Evolutionary conservation across 2,888 invertebrate genomes (phyloP).

Genomic region (Spilosoma lubricipeda): DNA sequence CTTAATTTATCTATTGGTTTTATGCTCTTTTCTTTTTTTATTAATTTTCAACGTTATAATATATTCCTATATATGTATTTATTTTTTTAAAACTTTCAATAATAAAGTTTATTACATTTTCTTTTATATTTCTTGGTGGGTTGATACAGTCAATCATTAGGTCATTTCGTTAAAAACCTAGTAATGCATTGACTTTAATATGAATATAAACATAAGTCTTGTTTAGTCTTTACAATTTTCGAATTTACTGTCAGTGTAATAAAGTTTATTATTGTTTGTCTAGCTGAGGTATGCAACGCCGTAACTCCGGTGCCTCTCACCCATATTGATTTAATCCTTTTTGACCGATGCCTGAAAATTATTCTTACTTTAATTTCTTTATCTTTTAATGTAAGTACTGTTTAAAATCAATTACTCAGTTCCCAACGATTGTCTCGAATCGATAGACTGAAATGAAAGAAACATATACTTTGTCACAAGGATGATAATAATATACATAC

Average conservation of each 20-base stretch:
- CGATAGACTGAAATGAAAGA: slow-evolving; percentile 50
- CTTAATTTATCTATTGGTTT: slow-evolving; percentile 13
- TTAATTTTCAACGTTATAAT: slow-evolving; percentile 27
- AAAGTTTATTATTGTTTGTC: slow-evolving; percentile 53
- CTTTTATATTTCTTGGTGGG: slow-evolving; percentile 28
- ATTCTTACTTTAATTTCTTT: slow-evolving; percentile 69
- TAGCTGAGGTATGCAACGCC: slow-evolving; percentile 60
- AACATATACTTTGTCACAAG: slow-evolving; percentile 27
- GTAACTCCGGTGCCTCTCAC: slow-evolving; percentile 61
- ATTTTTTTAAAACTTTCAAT: slow-evolving; percentile 46
- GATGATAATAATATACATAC: slow-evolving; percentile 14
- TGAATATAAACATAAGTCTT: neutral
- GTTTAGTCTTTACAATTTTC: slow-evolving; percentile 10
- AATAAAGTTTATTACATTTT: slow-evolving; percentile 48
- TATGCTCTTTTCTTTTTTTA: slow-evolving; percentile 17
- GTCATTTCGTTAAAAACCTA: neutral
- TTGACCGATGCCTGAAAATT: slow-evolving; percentile 79
- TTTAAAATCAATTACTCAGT: slow-evolving; percentile 44
- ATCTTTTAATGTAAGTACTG: slow-evolving; percentile 41
- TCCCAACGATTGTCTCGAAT: slow-evolving; percentile 54
- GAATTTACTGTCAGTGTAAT: slow-evolving; percentile 40
- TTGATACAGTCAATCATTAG: neutral
- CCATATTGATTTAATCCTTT: slow-evolving; percentile 75
- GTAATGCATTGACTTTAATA: neutral
- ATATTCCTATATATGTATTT: slow-evolving; percentile 19